Evolutionary conservation across 1,140 invertebrate species (phyloP), one percentile per base, ranked within the genome.

Genomic region (Dermatophagoides farinae): DNA sequence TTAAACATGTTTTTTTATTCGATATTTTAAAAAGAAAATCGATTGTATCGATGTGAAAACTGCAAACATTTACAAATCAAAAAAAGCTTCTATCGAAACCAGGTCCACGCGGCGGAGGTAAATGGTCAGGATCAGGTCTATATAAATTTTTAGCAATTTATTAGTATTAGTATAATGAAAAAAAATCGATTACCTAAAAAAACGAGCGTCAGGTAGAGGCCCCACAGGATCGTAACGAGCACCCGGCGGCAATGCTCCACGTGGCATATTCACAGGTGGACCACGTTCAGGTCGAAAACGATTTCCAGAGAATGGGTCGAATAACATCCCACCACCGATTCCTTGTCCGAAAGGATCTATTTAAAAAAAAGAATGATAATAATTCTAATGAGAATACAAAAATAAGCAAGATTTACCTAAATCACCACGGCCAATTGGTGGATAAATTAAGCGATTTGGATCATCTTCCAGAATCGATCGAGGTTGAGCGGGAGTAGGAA

Each of bases 101-200:
- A 38, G 12, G 25, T n/a, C 53, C 53, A 44, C 25, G 14, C 5
- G 53, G 53, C 10, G 53, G 53, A 23, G 53, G 53, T 25, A 55
- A 55, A 25, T 55, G 53, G 25, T 55, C 53, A 18, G 53, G 53
- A 55, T 41, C 31, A 25, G 53, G 53, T 38, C 16, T 52, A 14
- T 16, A 12, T 31, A 22, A 52, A 51, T 9, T 9, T 12, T 43
- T 43, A 18, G n/a, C 40, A 43, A 43, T 43, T 31, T 16, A 52
- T 16, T 4, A 52, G 16, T 5, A 20, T 14, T n/a, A 12, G 11
- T n/a, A 31, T 5, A 16, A 12, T 22, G 1, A 2, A 52, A 52
- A 52, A 14, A 14, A 22, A 2, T 4, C 5, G 25, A 55, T 55
- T 55, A 25, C 20, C 38, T 1, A 23, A n/a, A 20, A 40, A 12